phyloP scores from a whole-genome alignment of 2,797 vertebrate species.

The Pygocentrus nattereri region DNA sequence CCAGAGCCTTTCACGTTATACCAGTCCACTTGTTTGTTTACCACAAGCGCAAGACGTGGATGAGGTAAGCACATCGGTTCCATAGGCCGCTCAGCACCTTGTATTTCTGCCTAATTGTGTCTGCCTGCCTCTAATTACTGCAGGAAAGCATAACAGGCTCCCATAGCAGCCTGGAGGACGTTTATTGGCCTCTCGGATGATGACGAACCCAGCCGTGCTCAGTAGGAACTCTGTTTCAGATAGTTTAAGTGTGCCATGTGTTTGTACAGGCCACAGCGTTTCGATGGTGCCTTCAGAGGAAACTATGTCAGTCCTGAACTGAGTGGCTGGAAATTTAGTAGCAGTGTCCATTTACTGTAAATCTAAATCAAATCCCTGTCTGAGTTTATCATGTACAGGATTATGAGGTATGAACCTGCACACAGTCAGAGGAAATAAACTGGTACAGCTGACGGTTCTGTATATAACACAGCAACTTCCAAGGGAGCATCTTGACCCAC shows the following conservation, averaged over 20 bases:
- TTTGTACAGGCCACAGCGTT: slow-evolving; percentile 38
- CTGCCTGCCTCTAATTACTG: slow-evolving; percentile 74
- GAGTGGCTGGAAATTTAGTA: not conserved
- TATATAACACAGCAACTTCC: too few species aligned
- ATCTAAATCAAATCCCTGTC: too few species aligned
- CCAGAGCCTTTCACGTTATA: slow-evolving; percentile 42
- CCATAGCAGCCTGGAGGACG: slow-evolving; percentile 67
- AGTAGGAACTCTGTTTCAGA: slow-evolving; percentile 66
- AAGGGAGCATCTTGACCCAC: too few species aligned
- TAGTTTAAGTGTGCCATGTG: slow-evolving; percentile 62
- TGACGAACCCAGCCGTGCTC: slow-evolving; percentile 55
- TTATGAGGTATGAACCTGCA: too few species aligned
- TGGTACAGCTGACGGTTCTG: too few species aligned
- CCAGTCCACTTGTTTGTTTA: slow-evolving; percentile 51
- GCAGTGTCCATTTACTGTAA: too few species aligned
- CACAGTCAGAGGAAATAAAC: too few species aligned
- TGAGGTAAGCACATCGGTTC: slow-evolving; percentile 71
- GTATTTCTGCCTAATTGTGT: slow-evolving; percentile 72
- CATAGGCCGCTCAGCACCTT: slow-evolving; percentile 64
- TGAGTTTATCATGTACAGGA: too few species aligned
- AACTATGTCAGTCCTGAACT: not conserved
- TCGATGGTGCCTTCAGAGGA: slow-evolving; percentile 19
- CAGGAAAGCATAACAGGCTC: slow-evolving; percentile 68
- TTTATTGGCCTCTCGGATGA: slow-evolving; percentile 75
- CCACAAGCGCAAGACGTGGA: slow-evolving; percentile 39